Percentiles rank a stretch among this genome's conserved stretches.
Evolutionary conservation across 2,888 invertebrate species (phyloP).

Genomic region (Drosophila gaucha): DNA sequence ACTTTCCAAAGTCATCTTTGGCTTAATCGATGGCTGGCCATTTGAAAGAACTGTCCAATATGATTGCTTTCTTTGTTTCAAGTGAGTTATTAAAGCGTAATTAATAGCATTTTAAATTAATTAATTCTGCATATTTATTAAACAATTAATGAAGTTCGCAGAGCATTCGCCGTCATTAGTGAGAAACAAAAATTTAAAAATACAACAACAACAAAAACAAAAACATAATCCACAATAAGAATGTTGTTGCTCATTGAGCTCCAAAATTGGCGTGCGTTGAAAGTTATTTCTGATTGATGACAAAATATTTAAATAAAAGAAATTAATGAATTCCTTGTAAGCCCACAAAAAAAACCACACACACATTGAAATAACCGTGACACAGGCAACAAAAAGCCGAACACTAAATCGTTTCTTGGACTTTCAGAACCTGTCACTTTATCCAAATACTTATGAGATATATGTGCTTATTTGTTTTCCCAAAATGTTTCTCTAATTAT

Average conservation of each 20-base stretch:
- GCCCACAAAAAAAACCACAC: constrained; percentile 31
- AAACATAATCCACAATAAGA: constrained; percentile 18
- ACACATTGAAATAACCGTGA: constrained; percentile 47
- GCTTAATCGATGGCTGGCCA: constrained; percentile 12
- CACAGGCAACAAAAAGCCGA: constrained; percentile 20
- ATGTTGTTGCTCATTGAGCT: constrained; percentile 60
- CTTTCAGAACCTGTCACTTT: constrained; percentile 45
- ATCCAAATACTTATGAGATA: constrained; percentile 49
- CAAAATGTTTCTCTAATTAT: constrained; percentile 56
- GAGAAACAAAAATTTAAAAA: constrained; percentile 26
- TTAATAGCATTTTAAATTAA: constrained; percentile 77
- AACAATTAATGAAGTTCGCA: constrained; percentile 75
- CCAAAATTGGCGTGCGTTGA: constrained; percentile 69
- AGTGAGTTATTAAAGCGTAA: constrained; percentile 73
- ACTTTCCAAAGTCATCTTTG: constrained; percentile 36
- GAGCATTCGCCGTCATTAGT: constrained; percentile 64
- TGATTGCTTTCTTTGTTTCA: constrained; percentile 67
- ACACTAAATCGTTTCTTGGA: constrained; percentile 49
- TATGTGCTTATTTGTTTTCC: constrained; percentile 58
- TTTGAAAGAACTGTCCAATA: constrained; percentile 19
- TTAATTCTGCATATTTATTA: constrained; percentile 79
- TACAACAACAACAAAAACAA: constrained; percentile 13
- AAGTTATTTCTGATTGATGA: constrained; percentile 81
- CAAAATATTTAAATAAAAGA: constrained; percentile 65
- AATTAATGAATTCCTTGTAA: constrained; percentile 79